Conservation (phyloP, 2,888 invertebrate genomes). For the Lasioglossum zephyrum region DNA sequence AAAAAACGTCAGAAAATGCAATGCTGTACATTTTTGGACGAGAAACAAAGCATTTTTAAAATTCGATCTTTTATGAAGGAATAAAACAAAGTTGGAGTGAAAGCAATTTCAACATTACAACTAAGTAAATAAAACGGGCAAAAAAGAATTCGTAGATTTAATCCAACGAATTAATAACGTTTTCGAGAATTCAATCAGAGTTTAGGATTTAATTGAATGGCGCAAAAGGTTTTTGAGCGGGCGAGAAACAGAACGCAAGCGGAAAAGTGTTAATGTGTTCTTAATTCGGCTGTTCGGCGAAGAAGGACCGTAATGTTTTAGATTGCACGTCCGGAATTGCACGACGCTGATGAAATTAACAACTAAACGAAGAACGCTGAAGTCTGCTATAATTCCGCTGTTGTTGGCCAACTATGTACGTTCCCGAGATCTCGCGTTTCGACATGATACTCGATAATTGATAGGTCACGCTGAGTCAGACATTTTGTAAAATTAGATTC, state of each 20-base stretch:
- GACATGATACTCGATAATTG: background rate
- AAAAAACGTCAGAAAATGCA: background rate
- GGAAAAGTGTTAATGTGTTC: background rate
- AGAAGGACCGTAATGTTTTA: background rate
- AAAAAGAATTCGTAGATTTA: background rate
- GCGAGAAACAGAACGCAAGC: background rate
- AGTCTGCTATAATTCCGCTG: background rate
- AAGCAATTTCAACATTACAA: too few species aligned
- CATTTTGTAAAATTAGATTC: background rate
- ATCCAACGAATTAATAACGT: background rate
- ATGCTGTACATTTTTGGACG: background rate
- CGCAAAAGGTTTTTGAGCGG: background rate
- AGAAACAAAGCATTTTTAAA: background rate
- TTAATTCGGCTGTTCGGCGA: background rate
- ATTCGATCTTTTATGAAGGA: background rate
- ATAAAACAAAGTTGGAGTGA: background rate
- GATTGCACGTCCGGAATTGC: background rate
- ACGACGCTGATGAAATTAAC: background rate
- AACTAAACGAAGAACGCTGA: background rate
- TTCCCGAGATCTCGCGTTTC: slow-evolving; percentile 1
- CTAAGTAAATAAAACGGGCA: background rate
- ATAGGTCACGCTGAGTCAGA: background rate
- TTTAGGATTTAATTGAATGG: background rate
- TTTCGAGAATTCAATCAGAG: background rate
- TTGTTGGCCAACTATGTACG: background rate